Base-by-base conservation (phyloP, 2,888 invertebrate species). In the Eupithecia centaureata region DNA sequence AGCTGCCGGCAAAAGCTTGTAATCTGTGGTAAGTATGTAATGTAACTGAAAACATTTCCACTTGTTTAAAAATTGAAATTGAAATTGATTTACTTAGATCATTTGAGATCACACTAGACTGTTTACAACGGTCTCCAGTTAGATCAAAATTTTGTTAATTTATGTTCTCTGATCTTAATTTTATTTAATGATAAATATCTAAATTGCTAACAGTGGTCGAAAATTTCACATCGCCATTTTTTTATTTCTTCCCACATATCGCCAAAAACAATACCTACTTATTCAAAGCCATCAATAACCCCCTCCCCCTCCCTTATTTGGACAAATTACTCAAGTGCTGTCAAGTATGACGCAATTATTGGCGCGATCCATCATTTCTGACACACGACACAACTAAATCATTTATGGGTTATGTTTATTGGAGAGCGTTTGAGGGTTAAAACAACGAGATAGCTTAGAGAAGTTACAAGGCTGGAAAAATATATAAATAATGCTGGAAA, bases 321-420 rank as follows among this genome's bases (percentile, higher is more conserved):
- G 80, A 82, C 85, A 86, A 86, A 88, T 89, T 89, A 87, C 86
- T 77, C 81, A 75, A 77, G 79, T 81, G 75, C 77, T 83, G 83
- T 86, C 85, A 84, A 82, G 79, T 82, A 77, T 86, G 83, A 85
- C 88, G 92, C 91, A 91, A 92, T 92, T 90, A 92, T 90, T 88
- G 83, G 81, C 84, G 76, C 88, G 85, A 92, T 92, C 92, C 90
- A 92, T 92, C 92, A 92, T 89, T 77, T 61, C 65, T 81, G 92
- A 91, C 92, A 82, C 82, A 81, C 76, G 81, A 91, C 92, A 90
- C 86, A 90, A 91, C 90, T 90, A 90, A 89, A 92, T 91, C 90
- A 92, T 92, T 89, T 91, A 87, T 86, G 76, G 75, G 76, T 76
- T 78, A 76, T 75, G 72, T 75, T 73, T 71, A 72, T 73, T 74